These are phyloP conservation scores for Patiria pectinifera DNA, from an alignment of 53 echinoderm and acorn worm genomes.

Conservation along the genomic window DNA sequence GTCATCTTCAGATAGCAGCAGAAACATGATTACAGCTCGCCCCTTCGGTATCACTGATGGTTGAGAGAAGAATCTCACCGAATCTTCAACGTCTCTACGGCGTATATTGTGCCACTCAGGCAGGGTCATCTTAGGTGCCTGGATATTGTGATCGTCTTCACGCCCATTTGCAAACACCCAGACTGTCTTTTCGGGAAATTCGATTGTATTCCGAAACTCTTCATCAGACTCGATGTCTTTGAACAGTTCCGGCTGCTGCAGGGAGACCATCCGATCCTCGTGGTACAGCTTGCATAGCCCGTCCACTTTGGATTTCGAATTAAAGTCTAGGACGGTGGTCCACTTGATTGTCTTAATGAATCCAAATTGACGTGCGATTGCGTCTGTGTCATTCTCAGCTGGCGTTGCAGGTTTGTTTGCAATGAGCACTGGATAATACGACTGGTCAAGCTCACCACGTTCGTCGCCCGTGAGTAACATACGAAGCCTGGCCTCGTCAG, in stretches of 20 bases:
- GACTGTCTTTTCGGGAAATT: conserved; percentile 65
- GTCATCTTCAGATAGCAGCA: conserved; percentile 66
- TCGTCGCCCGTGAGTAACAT: conserved; percentile 70
- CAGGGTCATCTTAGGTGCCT: conserved; percentile 18
- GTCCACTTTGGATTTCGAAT: conserved; percentile 56
- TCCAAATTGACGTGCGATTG: conserved; percentile 17
- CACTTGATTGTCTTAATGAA: conserved; percentile 70
- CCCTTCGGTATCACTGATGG: conserved; percentile 64
- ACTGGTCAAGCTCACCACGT: conserved; percentile 52
- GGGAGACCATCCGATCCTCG: conserved; percentile 47
- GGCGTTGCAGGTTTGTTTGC: conserved; percentile 61
- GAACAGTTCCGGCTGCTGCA: conserved; percentile 71
- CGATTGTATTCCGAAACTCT: conserved; percentile 22
- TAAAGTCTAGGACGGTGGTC: conserved; percentile 76
- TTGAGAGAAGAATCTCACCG: conserved; percentile 57
- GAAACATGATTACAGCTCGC: conserved; percentile 65
- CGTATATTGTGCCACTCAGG: conserved; percentile 68
- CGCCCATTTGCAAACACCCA: conserved; percentile 84
- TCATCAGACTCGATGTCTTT: conserved; percentile 50
- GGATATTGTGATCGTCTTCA: conserved; percentile 46
- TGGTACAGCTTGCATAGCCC: conserved; percentile 69
- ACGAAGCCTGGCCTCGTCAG: conserved; percentile 64
- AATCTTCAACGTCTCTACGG: conserved; percentile 63
- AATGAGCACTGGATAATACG: conserved; percentile 72
- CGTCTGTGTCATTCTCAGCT: neutral